Evolutionary conservation across 1,140 invertebrate species (phyloP), one percentile per base, ranked within the genome.

Genomic region (Brachionus paranguensis): DNA sequence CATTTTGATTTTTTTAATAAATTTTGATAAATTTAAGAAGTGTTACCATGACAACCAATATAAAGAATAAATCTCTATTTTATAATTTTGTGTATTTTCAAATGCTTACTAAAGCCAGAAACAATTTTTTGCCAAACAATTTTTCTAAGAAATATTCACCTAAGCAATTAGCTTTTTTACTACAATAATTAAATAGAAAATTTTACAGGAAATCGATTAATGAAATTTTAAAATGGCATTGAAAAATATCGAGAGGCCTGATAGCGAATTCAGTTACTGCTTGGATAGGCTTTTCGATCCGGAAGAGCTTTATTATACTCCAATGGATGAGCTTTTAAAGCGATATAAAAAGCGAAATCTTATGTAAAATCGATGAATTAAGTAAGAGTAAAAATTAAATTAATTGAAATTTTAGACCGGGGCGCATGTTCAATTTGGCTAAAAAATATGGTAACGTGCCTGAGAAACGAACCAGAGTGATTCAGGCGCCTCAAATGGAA

Each of bases 401-500:
- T 24, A 17, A 12, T 50, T 55, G 12, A 14, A 17, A 17, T 27
- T 79, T 43, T 12, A 81, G 78, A 47, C 78, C 78, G 10, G 78
- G 29, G 1, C 29, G 78, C 0, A 68, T 81, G 20, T 81, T 17
- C 53, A 81, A 81, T 47, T 68, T 81, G 53, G 78, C 78, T 24
- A 81, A 68, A 60, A 81, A 81, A 81, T 81, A 81, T 81, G 78
- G 78, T 27, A 64, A 41, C 37, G 78, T 81, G 7, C 4, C 29
- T 3, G 27, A 60, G 11, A 68, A 29, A 11, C 7, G 78, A 64
- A 47, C 64, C 11, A 60, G 78, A 64, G 33, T 43, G 12, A 81
- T 81, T 33, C 33, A 64, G 14, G 78, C 78, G 14, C 78, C 78
- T 45, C 53, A 81, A 29, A 81, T 81, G 64, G 53, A 60, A 37